These are phyloP conservation scores for Oreochromis tanganicae DNA, from an alignment of 2,113 vertebrate species.

Conservation along the genomic window DNA sequence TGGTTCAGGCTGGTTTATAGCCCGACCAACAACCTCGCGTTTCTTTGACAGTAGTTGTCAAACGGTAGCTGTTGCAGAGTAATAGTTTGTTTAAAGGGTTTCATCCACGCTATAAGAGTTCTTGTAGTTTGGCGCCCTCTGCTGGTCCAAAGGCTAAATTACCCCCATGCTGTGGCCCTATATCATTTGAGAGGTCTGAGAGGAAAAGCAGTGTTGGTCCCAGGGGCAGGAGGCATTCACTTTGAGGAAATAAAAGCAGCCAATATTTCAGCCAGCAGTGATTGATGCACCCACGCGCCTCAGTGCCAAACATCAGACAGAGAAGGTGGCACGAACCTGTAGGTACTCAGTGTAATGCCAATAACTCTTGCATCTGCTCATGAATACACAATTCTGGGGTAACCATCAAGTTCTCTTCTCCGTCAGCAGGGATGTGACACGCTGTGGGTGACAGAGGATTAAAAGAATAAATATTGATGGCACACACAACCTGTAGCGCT, in stretches of 20 bases:
- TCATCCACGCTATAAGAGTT: not conserved
- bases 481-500: not conserved
- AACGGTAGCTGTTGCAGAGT: rapidly evolving
- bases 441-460: not conserved
- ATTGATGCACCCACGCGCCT: slow-evolving; percentile 13
- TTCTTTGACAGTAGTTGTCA: not conserved
- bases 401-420: not conserved
- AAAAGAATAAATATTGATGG: not conserved
- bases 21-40: not conserved
- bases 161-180: not conserved
- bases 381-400: not conserved
- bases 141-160: not conserved
- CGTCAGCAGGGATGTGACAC: not conserved
- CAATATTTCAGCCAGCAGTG: not conserved
- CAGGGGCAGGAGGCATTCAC: not conserved
- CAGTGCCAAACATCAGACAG: slow-evolving; percentile 6
- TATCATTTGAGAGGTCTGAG: not conserved
- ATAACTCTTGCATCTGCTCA: slow-evolving; percentile 15
- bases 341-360: slow-evolving; percentile 30
- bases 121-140: slow-evolving; percentile 14
- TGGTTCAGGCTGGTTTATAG: not conserved
- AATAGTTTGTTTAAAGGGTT: not conserved
- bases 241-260: not conserved
- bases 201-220: not conserved
- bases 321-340: not conserved